Base-by-base conservation (phyloP, 2,113 vertebrate genomes). In the Taxidea taxus region DNA sequence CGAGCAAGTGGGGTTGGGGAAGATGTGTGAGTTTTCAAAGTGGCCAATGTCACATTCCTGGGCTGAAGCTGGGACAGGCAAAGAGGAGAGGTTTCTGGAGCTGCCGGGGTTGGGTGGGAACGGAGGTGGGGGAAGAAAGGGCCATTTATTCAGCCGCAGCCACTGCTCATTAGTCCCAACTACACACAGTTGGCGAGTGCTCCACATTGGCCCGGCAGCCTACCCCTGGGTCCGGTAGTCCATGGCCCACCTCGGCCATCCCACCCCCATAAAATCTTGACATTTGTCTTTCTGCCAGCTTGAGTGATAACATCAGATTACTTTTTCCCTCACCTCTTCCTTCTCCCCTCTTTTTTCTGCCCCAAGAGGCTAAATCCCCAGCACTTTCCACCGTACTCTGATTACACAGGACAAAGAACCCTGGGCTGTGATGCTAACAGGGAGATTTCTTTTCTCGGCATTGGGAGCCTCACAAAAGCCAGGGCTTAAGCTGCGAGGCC, bases 261-360 rank as follows among this genome's bases (percentile, higher is more conserved):
- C 75, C 7, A 51, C 25, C 54, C 2, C 5, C 12, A 29, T 25
- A 66, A 94, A 87, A 62, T 78, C 87, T 6, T 62, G 82, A 93
- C 91, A 68, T 86, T 78, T 95, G 44, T 87, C 90, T 81, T 80
- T 39, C 84, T 98, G 74, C 93, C 94, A 97, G 87, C 39, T 27
- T 56, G 88, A 3, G 66, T 74, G n/a, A 77, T 3, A 4, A 75
- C 74, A 12, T 74, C 64, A 44, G 81, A n/a, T 95, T 93, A 27
- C 81, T 97, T 98, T 80, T 62, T 90, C 29, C 92, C 56, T 21
- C 64, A 62, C 88, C 84, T 95, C 75, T 70, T 91, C 62, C 93
- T 2, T 90, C 78, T 16, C 39, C 13, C 92, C 74, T 90, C 77
- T 18, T 80, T 66, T n/a, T 86, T 95, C 90, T 9, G 0, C 97